These are phyloP conservation scores for Sapayoa aenigma DNA, from an alignment of 2,113 vertebrate species.

Conservation along the genomic window DNA sequence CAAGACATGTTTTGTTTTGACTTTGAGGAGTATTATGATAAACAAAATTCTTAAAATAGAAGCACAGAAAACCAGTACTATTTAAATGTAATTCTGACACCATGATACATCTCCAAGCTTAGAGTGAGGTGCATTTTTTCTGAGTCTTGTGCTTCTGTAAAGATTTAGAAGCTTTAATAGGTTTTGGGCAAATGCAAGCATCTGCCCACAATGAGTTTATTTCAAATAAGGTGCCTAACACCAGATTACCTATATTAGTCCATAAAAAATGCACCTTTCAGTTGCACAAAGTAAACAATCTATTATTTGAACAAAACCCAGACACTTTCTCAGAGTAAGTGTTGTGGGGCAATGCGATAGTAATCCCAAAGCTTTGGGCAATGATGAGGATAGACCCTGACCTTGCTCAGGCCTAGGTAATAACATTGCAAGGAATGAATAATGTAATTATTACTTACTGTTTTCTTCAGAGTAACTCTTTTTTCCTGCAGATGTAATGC, in stretches of 20 bases:
- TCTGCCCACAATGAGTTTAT: neutral
- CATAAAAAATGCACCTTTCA: neutral
- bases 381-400: neutral
- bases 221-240: neutral
- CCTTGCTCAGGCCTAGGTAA: neutral
- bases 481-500: neutral
- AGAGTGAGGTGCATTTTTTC: neutral
- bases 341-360: neutral
- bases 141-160: neutral
- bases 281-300: neutral
- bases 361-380: neutral
- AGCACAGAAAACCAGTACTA: neutral
- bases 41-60: conserved; percentile 2
- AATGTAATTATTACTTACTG: neutral
- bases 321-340: neutral
- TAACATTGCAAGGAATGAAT: neutral
- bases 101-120: neutral
- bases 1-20: neutral
- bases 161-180: neutral
- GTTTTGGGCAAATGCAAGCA: neutral
- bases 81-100: neutral
- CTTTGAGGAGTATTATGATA: neutral
- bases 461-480: neutral
- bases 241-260: neutral
- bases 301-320: neutral